Evolutionary conservation across 2,113 vertebrate species (phyloP), one percentile per base, ranked within the genome.

Genomic region (Chrysemys picta): DNA sequence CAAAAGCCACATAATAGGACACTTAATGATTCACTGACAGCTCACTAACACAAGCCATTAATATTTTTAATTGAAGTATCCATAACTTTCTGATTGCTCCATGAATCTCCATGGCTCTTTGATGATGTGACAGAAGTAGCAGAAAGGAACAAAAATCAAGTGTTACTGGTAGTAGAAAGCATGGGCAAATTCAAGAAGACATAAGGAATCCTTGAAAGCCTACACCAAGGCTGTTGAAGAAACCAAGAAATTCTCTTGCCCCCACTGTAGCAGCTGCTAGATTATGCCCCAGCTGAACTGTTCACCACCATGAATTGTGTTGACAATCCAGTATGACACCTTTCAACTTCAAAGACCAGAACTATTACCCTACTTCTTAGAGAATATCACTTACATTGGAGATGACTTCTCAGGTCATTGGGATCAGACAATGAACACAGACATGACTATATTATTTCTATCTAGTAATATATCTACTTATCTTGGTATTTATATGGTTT

Each of bases 281-380:
- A 88, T 69, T 82, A 85, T 6, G 10, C 76, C 62, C 6, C 27
- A 81, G 85, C 17, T 91, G 93, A 95, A 90, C 87, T 95, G 16
- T 59, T 75, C 47, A 84, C 56, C 89, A 76, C n/a, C 45, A 69
- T 89, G 49, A 94, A 79, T n/a, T 89, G 25, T 13, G 89, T 80
- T 94, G 88, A 78, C 89, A 89, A 59, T 88, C n/a, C 82, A 62
- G 95, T 95, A 88, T 93, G 38, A 3, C 92, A 5, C 17, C 4
- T 82, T 92, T 92, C 87, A 22, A 50, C 82, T 13, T 1, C 53
- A 88, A 56, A 49, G 21, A 22, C 52, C 59, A 19, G 5, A 94
- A 3, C 9, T 59, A 69, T 45, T 35, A 82, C 1, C 5, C 84
- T 93, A 47, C 10, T 91, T 86, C 72, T 42, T 13, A 88, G 49